These are phyloP conservation scores for Bathynomus jamesi DNA, from an alignment of 1,140 invertebrate species.

Conservation along the genomic window DNA sequence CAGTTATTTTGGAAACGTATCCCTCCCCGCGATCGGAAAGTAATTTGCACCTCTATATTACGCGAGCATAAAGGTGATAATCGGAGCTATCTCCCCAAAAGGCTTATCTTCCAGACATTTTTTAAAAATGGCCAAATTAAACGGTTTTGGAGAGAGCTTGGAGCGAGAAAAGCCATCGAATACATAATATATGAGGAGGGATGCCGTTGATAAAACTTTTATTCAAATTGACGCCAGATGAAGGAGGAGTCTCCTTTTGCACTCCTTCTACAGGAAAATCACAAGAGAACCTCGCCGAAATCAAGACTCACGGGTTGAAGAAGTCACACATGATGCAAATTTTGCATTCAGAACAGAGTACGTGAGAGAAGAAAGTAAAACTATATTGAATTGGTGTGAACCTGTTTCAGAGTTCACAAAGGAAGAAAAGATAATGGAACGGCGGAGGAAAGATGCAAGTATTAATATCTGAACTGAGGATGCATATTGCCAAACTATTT, in stretches of 20 bases:
- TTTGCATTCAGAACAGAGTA: too few species aligned
- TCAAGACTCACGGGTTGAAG: neutral
- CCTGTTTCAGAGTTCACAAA: too few species aligned
- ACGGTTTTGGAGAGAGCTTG: slow-evolving; percentile 31
- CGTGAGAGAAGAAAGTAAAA: too few species aligned
- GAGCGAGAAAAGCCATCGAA: slow-evolving; percentile 34
- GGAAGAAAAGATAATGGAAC: too few species aligned
- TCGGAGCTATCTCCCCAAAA: neutral
- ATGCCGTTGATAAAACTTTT: slow-evolving; percentile 32
- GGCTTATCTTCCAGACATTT: slow-evolving; percentile 19
- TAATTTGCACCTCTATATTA: slow-evolving; percentile 21
- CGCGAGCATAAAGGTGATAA: slow-evolving; percentile 12
- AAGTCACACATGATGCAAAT: neutral
- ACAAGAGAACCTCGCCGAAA: neutral
- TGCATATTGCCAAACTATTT: too few species aligned
- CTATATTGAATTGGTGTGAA: too few species aligned
- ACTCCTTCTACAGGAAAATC: neutral
- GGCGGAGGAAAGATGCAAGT: too few species aligned
- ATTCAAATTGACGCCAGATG: slow-evolving; percentile 34
- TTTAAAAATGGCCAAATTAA: slow-evolving; percentile 34
- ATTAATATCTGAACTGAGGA: too few species aligned
- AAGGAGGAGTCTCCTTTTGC: slow-evolving; percentile 27
- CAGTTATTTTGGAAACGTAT: slow-evolving; percentile 7
- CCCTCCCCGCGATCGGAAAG: neutral
- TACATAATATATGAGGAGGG: slow-evolving; percentile 35